Percentiles rank a stretch among this genome's conserved stretches.
These are phyloP conservation scores for Galerucella pusilla DNA, from an alignment of 2,888 invertebrate genomes.

Conservation along the genomic window DNA sequence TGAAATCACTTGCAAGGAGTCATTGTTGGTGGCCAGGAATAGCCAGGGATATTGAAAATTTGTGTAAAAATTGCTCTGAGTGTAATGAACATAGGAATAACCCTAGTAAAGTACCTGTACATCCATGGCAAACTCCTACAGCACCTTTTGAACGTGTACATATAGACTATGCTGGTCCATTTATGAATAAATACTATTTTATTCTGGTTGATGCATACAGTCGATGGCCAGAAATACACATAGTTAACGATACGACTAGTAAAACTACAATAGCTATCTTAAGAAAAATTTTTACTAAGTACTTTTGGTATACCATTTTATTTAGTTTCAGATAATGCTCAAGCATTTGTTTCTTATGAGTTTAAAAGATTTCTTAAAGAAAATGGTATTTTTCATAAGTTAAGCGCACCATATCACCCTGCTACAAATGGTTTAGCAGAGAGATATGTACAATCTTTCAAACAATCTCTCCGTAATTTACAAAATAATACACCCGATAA, in stretches of 20 bases:
- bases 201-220: constrained; percentile 29
- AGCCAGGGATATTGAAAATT: too few species aligned
- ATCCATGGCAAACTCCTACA: constrained; percentile 16
- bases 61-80: too few species aligned
- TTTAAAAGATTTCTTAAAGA: background rate
- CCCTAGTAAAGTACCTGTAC: background rate
- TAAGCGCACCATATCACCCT: too few species aligned
- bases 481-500: constrained; percentile 4
- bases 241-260: constrained; percentile 5
- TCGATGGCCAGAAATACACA: constrained; percentile 26
- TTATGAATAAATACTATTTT: background rate
- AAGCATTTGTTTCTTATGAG: background rate
- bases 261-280: constrained; percentile 28
- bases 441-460: constrained; percentile 49
- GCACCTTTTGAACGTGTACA: constrained; percentile 29
- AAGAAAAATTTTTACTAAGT: constrained; percentile 32
- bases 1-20: too few species aligned
- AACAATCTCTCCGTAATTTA: constrained; percentile 34
- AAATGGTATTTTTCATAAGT: too few species aligned
- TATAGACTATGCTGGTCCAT: constrained; percentile 25
- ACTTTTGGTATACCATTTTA: constrained; percentile 33
- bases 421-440: constrained; percentile 51
- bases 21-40: too few species aligned
- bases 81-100: too few species aligned
- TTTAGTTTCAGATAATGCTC: constrained; percentile 45